Evolutionary conservation across 2,113 vertebrate species (phyloP), one percentile per base, ranked within the genome.

Genomic region (Triplophysa rosa): DNA sequence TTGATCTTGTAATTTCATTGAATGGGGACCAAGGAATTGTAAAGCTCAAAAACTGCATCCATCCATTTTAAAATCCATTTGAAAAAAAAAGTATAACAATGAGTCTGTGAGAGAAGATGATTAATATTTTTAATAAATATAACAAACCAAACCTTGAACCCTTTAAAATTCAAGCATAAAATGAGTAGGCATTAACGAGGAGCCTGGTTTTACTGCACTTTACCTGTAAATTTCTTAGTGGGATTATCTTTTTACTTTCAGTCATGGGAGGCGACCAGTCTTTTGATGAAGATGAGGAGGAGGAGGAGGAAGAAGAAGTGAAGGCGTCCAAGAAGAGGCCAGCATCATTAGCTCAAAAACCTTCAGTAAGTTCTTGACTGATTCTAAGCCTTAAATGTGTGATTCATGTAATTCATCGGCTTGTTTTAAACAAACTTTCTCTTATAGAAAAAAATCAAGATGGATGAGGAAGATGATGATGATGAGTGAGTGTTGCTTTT

Each of bases 401-500:
- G n/a, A 37, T 1, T 5, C 2, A 0, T 64, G 40, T 21, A 23
- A 40, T 54, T 59, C 45, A 52, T 10, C 13, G 24, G 23, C 24
- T 40, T 21, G 16, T 8, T 21, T 67, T 0, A 29, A 21, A 62
- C 13, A 1, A 19, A 7, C 16, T 49, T 45, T 10, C 61, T 19
- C 3, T 67, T 8, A 17, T 83, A 93, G 92, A 93, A 94, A 87
- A 94, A 92, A 69, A 89, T 87, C 23, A 93, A 91, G 78, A 74
- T 91, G 67, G 88, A 87, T 0, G 16, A 70, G 0, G 89, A 84
- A 0, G 90, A 86, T 0, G 33, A 37, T 37, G 86, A 88, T 0
- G 90, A 91, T 19, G 90, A 91, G 91, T 93, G 54, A 86, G 91
- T 91, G 8, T 37, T 61, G 3, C 33, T 8, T 66, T 66, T 19